These are phyloP conservation scores for Ibidorhyncha struthersii DNA, from an alignment of 2,113 vertebrate species.

Conservation along the genomic window DNA sequence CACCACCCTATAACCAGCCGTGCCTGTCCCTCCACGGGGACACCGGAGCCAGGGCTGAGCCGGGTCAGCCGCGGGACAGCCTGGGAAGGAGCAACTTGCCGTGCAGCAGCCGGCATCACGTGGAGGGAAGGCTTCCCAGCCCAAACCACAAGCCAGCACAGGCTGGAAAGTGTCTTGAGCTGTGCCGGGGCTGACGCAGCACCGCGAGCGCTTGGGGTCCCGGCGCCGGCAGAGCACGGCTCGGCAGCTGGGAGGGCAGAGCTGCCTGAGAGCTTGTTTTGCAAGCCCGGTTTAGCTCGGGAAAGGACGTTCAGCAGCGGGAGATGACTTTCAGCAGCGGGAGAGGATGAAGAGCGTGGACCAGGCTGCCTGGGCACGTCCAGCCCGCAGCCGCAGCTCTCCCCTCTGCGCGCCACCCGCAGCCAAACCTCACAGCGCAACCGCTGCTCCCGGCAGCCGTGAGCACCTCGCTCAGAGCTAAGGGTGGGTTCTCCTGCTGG, in stretches of 20 bases:
- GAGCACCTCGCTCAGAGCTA: background rate
- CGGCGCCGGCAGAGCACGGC: background rate
- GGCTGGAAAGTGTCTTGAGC: background rate
- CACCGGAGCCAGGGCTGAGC: background rate
- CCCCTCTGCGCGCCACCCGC: too few species aligned
- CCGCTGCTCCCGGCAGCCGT: rapidly evolving
- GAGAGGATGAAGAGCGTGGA: background rate
- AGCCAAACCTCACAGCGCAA: background rate
- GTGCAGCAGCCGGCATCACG: background rate
- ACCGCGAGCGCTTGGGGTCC: background rate
- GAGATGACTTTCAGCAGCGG: background rate
- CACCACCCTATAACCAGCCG: background rate
- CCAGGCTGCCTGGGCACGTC: background rate
- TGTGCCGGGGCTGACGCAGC: background rate
- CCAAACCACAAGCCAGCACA: background rate
- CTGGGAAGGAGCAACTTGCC: background rate
- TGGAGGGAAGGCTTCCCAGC: background rate
- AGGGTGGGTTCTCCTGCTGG: background rate
- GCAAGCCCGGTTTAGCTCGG: background rate
- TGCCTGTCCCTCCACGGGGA: background rate
- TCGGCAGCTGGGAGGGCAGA: background rate
- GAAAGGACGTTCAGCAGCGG: background rate
- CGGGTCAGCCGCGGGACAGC: background rate
- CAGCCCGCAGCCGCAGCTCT: background rate
- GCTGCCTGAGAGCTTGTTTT: background rate